Base-by-base conservation (phyloP, 2,888 invertebrate species). In the Oscheius sp. region DNA sequence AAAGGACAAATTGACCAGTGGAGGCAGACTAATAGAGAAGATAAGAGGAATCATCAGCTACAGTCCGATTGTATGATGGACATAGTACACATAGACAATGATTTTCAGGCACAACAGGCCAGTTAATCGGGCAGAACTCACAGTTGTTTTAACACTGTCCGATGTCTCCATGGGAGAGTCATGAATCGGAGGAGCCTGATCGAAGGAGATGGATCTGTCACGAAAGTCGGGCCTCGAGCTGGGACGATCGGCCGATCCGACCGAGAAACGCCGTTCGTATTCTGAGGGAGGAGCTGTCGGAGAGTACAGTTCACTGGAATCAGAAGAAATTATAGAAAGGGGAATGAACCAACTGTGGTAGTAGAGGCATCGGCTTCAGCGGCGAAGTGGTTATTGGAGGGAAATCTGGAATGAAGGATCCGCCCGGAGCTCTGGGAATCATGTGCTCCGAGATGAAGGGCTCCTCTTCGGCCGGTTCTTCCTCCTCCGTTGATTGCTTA, bases 391-490 rank as follows among this genome's bases (percentile, higher is more conserved):
- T 47, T 21, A 63, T 47, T 21, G 21, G 7, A 11, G 37, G 32
- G 11, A n/a, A 21, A 21, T 63, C 63, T 11, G 47, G 63, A 29
- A 63, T 63, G 48, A 63, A 63, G 10, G 63, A 48, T 9, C n/a
- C 32, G 10, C 63, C 63, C 5, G 63, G 48, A 11, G 29, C n/a
- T 21, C 48, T 47, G 21, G 63, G 63, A 13, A 63, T 29, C 48
- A 29, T n/a, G 5, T 11, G 47, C 48, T 47, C 63, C 47, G n/a
- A 48, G 47, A 21, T 47, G 29, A 48, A 21, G 29, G 10, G 47
- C n/a, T 78, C 70, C 0, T 73, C 65, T 13, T 65, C 93, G 87
- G 93, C 93, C 13, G 94, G 90, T n/a, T 70, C 73, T 1, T 73
- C 73, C 5, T 76, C 72, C 10, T 76, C 66, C 33, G 68, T 73